phyloP scores from a whole-genome alignment of 2,888 invertebrate species.

The Agrypnus murinus region DNA sequence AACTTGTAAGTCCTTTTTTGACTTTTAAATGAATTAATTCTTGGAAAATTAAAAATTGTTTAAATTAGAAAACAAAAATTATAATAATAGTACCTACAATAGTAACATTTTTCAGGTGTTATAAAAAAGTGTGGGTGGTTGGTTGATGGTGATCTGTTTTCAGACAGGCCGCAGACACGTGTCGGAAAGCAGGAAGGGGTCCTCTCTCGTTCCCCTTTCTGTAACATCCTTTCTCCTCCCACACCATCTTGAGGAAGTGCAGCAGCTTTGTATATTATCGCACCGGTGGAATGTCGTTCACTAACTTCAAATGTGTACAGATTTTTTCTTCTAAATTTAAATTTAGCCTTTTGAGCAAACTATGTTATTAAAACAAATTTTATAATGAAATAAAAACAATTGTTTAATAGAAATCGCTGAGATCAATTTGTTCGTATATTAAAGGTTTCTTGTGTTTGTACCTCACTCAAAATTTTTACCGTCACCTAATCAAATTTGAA shows the following conservation, averaged over 20 bases:
- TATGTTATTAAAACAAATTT: slow-evolving; percentile 34
- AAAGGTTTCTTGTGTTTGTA: too few relatives aligned
- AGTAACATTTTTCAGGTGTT: slow-evolving; percentile 43
- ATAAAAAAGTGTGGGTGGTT: slow-evolving; percentile 49
- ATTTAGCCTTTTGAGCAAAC: slow-evolving; percentile 15
- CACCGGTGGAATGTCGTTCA: slow-evolving; percentile 38
- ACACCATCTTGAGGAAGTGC: slow-evolving; percentile 58
- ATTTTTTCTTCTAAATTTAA: slow-evolving; percentile 30
- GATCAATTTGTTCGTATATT: too few relatives aligned
- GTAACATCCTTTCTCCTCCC: slow-evolving; percentile 53
- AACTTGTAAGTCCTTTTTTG: not conserved
- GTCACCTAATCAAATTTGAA: too few relatives aligned
- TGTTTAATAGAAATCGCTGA: too few relatives aligned
- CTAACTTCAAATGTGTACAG: slow-evolving; percentile 46
- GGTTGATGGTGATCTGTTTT: slow-evolving; percentile 54
- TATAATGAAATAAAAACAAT: not conserved
- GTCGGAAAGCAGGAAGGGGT: slow-evolving; percentile 60
- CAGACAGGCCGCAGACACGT: slow-evolving; percentile 55
- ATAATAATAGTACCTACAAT: too few relatives aligned
- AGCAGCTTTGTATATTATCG: slow-evolving; percentile 62
- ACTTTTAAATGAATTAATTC: too few relatives aligned
- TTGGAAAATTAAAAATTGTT: too few relatives aligned
- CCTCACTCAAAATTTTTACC: too few relatives aligned
- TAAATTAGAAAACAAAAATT: too few relatives aligned
- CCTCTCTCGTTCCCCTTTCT: slow-evolving; percentile 56